These are phyloP conservation scores for Motacilla tschutschensis DNA, from an alignment of 2,113 vertebrate genomes.

Conservation along the genomic window DNA sequence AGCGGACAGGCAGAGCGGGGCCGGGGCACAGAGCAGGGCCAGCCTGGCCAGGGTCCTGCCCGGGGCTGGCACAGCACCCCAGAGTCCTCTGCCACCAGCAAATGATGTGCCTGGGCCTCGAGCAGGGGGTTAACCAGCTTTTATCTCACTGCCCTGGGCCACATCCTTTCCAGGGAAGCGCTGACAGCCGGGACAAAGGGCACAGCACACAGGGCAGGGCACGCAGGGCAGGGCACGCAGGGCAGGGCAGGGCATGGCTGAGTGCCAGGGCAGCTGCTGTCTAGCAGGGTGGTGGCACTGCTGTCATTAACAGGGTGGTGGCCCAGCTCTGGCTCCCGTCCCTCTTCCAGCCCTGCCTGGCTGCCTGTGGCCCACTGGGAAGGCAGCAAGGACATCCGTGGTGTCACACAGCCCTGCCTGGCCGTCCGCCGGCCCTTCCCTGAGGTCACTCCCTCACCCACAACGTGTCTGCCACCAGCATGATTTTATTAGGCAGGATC, in stretches of 20 bases:
- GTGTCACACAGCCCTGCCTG: rapidly evolving
- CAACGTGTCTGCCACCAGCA: constrained; percentile 43
- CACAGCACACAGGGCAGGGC: not conserved
- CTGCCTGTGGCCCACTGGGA: not conserved
- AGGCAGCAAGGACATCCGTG: rapidly evolving
- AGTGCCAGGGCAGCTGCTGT: not conserved
- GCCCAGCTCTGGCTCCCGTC: not conserved
- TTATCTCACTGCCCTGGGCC: not conserved
- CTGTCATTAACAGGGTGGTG: not conserved
- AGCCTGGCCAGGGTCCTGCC: rapidly evolving
- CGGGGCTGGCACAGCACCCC: not conserved
- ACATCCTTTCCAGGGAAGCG: rapidly evolving
- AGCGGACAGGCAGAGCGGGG: not conserved
- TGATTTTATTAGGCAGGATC: constrained; percentile 57
- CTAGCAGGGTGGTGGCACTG: not conserved
- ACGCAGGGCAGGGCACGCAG: not conserved
- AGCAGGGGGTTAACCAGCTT: rapidly evolving
- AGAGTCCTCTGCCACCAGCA: rapidly evolving
- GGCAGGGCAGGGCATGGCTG: rapidly evolving
- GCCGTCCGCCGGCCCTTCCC: not conserved
- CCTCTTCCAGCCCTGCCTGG: not conserved
- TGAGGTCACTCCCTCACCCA: constrained; percentile 3
- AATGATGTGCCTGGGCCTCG: rapidly evolving
- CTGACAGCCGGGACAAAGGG: not conserved
- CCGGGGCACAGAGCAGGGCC: not conserved